phyloP scores from a whole-genome alignment of 2,888 invertebrate species.

The Netelia virgata region DNA sequence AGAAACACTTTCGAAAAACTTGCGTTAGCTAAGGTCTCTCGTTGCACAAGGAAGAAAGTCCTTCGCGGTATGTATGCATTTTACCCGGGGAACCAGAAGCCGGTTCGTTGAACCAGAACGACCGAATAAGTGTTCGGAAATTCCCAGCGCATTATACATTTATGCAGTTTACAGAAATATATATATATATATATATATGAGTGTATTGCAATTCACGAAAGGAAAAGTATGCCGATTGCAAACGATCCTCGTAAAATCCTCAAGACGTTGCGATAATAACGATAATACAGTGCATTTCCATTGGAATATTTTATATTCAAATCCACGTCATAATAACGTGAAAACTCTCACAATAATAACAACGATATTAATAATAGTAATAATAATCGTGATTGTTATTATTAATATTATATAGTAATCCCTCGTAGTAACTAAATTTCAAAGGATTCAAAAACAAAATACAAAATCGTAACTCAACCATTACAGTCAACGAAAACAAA shows the following conservation, averaged over 20 bases:
- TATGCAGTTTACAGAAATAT: not conserved
- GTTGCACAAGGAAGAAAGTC: constrained; percentile 71
- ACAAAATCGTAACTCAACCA: too few species aligned
- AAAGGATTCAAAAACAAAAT: too few species aligned
- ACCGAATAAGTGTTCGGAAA: constrained; percentile 65
- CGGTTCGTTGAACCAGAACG: constrained; percentile 68
- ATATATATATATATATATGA: constrained; percentile 9
- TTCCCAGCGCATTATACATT: constrained; percentile 51
- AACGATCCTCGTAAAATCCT: constrained; percentile 35
- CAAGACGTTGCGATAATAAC: constrained; percentile 8
- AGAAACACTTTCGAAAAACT: constrained; percentile 68
- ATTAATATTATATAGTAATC: too few species aligned
- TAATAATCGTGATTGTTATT: too few species aligned
- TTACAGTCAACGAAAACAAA: too few species aligned
- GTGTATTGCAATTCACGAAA: constrained; percentile 43
- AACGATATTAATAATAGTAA: not conserved
- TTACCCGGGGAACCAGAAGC: constrained; percentile 50
- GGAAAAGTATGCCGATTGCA: constrained; percentile 58
- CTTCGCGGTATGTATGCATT: constrained; percentile 53
- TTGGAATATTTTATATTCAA: not conserved
- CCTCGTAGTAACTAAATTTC: too few species aligned
- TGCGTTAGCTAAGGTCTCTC: constrained; percentile 33
- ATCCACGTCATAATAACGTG: not conserved
- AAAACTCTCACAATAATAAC: not conserved
- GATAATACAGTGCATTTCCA: constrained; percentile 2